A percentile compares a stretch with the other conserved stretches of the same genome.
Conservation (phyloP, 2,797 vertebrate species). For the Tangara arthus region DNA sequence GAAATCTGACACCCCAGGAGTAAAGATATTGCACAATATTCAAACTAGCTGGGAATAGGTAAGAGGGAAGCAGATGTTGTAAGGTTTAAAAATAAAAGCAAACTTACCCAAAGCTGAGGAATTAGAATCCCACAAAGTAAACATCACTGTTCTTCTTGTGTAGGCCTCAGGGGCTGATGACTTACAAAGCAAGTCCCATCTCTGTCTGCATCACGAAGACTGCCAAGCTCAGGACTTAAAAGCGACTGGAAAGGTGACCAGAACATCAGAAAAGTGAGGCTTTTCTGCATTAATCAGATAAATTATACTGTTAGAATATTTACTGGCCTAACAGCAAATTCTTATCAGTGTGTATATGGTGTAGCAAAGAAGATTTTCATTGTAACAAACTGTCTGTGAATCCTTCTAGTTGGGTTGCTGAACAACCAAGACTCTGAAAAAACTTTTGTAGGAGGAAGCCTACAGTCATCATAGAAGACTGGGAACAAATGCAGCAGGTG, state of each 20-base stretch:
- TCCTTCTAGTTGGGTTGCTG: neutral
- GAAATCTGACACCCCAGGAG: neutral
- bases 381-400: neutral
- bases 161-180: neutral
- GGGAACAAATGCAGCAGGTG: neutral
- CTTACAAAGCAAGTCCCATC: neutral
- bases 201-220: neutral
- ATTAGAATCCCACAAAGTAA: neutral
- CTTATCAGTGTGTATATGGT: neutral
- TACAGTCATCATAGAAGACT: neutral
- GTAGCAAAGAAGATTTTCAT: neutral
- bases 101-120: neutral
- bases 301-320: neutral
- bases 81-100: neutral
- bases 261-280: neutral
- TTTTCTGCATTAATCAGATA: neutral
- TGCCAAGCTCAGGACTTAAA: neutral
- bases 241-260: neutral
- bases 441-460: neutral
- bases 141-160: neutral
- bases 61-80: neutral
- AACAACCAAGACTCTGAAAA: neutral
- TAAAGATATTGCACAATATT: neutral
- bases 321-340: neutral
- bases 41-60: neutral